Evolutionary conservation across 2,113 vertebrate genomes (phyloP).

Genomic region (Hypocryptadius cinnamomeus): DNA sequence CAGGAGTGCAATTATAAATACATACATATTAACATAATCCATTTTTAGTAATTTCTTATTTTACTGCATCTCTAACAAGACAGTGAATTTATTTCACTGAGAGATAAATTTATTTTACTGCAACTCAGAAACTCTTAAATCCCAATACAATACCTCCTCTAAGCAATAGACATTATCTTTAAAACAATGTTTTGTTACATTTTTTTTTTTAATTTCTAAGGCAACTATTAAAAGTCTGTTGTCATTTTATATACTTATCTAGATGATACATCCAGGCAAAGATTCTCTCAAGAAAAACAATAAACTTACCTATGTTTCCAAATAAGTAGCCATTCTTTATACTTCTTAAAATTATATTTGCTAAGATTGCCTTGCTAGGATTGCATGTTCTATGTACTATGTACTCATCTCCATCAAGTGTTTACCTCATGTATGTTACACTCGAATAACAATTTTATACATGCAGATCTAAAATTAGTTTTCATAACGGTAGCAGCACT

Average conservation of each 20-base stretch:
- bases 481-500: neutral
- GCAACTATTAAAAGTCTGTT: neutral
- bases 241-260: neutral
- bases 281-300: neutral
- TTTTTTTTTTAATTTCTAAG: neutral
- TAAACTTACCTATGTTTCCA: neutral
- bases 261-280: neutral
- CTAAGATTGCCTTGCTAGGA: neutral
- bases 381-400: neutral
- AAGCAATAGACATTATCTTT: neutral
- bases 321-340: neutral
- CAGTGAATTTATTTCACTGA: neutral
- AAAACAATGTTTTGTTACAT: neutral
- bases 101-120: neutral
- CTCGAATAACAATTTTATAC: neutral
- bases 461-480: neutral
- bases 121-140: neutral
- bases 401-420: neutral
- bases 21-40: conserved; percentile 42
- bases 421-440: neutral
- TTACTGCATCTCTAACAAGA: neutral
- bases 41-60: conserved; percentile 31
- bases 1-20: conserved; percentile 31
- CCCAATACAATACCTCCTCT: neutral
- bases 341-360: neutral